Evolutionary conservation across 2,113 vertebrate species (phyloP), one percentile per base, ranked within the genome.

Genomic region (Cygnus atratus): DNA sequence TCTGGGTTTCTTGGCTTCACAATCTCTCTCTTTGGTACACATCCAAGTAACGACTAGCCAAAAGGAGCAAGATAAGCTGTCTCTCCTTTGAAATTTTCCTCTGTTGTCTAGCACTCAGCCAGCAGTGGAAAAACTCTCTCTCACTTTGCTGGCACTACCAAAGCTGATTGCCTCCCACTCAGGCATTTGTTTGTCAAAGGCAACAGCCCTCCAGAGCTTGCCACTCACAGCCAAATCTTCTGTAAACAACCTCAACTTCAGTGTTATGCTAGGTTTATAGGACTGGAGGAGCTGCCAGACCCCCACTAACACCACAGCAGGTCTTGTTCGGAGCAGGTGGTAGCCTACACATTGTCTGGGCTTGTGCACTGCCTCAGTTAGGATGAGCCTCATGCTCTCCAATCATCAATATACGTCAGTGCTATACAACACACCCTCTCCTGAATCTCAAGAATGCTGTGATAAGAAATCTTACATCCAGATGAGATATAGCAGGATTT

Each of bases 361-460:
- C 39, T 81, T 6, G 0, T 0, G 1, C 44, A 4, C 25, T 10
- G 29, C 62, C 78, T 52, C 43, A 1, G 26, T 28, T 10, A 20
- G n/a, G 58, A 24, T 39, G 22, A 82, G 39, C 25, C 44, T 50
- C 35, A 9, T 1, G 9, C 41, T 44, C 77, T 50, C 65, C 59
- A 59, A 86, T 17, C 21, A 12, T 22, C 48, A 13, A 3, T 15
- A 19, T 4, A 0, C 16, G 39, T 44, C 62, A 13, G 4, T 26
- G 37, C 19, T 17, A 20, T 5, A 50, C 19, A 46, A n/a, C 57
- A 54, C 35, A 26, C n/a, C 21, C 13, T 25, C 28, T 59, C 70
- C 68, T 39, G 52, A 71, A 59, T 13, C 70, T 54, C 22, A 67
- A 37, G 43, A 65, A 54, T 11, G 28, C 52, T 55, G 35, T 12